These are phyloP conservation scores for Nematolebias whitei DNA, from an alignment of 2,113 vertebrate genomes.

Conservation along the genomic window DNA sequence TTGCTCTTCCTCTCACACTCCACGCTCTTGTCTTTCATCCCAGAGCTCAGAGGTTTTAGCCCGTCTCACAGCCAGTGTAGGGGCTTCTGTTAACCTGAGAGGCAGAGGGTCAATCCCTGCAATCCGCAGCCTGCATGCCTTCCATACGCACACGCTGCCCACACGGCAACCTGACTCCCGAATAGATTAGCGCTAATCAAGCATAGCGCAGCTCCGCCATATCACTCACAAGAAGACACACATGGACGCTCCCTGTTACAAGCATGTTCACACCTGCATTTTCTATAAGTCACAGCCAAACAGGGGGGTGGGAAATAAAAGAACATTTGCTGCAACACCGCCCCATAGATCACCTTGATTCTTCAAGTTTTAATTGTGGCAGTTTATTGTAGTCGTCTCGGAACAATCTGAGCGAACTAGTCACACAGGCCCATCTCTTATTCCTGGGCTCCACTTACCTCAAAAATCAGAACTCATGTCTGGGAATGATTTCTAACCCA, in stretches of 20 bases:
- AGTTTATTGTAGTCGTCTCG: too few relatives aligned
- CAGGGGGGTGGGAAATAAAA: background rate
- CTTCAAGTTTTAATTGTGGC: too few relatives aligned
- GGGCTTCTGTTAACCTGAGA: conserved; percentile 83
- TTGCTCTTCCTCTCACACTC: conserved; percentile 1
- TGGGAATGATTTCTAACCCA: too few relatives aligned
- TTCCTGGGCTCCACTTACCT: too few relatives aligned
- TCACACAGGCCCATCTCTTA: too few relatives aligned
- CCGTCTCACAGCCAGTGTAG: conserved; percentile 12
- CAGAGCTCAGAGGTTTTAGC: conserved; percentile 30
- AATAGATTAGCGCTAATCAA: conserved; percentile 76
- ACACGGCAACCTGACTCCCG: conserved; percentile 77
- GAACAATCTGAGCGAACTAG: too few relatives aligned
- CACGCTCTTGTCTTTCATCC: conserved; percentile 8
- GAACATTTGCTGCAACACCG: background rate
- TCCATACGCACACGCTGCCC: conserved; percentile 71
- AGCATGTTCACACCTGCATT: conserved; percentile 10
- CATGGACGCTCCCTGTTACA: background rate
- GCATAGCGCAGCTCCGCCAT: conserved; percentile 53
- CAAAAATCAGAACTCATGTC: too few relatives aligned
- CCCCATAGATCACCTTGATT: too few relatives aligned
- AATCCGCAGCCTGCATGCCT: conserved; percentile 77
- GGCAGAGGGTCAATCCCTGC: conserved; percentile 79
- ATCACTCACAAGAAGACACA: conserved; percentile 6
- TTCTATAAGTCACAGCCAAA: background rate